Conservation (phyloP, 2,113 vertebrate species). For the Psammodynastes pulverulentus region DNA sequence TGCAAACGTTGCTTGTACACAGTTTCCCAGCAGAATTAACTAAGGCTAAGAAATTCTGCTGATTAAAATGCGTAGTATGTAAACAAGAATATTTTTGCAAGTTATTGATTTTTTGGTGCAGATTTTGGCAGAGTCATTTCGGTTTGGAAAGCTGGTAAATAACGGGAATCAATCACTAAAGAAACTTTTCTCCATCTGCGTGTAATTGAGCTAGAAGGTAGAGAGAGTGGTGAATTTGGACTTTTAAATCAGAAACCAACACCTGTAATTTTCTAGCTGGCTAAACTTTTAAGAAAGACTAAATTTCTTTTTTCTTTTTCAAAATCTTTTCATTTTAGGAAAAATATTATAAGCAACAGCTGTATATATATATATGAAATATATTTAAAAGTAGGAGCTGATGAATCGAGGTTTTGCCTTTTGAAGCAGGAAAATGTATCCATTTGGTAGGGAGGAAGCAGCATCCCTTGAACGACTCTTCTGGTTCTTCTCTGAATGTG, state of each 20-base stretch:
- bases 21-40: background rate
- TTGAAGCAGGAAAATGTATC: slow-evolving; percentile 70
- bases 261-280: background rate
- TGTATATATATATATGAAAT: slow-evolving; percentile 1
- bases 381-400: background rate
- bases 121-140: background rate
- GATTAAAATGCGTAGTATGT: background rate
- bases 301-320: background rate
- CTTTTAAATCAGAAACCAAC: background rate
- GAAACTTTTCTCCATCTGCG: background rate
- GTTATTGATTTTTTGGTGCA: background rate
- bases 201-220: background rate
- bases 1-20: background rate
- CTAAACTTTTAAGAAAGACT: slow-evolving; percentile 6
- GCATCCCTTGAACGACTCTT: slow-evolving; percentile 81
- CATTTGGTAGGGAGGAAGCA: slow-evolving; percentile 80
- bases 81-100: background rate
- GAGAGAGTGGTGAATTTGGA: background rate
- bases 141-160: background rate
- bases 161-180: background rate
- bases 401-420: slow-evolving; percentile 19
- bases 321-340: background rate
- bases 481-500: slow-evolving; percentile 80
- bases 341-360: slow-evolving; percentile 9
- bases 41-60: background rate